Percentiles rank a stretch among this genome's conserved stretches.
Evolutionary conservation across 1,140 invertebrate species (phyloP).

Genomic region (Heliconius himera): DNA sequence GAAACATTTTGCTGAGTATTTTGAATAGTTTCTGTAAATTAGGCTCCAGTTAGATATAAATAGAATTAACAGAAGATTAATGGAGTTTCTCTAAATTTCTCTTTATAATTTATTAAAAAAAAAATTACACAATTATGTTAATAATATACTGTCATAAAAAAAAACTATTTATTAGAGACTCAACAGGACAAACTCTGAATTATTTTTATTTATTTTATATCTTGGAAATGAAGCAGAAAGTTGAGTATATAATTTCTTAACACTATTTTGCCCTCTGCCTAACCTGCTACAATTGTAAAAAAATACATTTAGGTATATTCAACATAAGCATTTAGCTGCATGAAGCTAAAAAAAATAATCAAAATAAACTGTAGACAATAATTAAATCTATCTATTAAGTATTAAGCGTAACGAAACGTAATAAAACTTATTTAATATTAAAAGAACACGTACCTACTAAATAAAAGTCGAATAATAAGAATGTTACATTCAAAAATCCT

Average conservation of each 20-base stretch:
- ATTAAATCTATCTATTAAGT: not conserved
- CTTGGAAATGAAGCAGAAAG: no score
- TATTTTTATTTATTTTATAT: no score
- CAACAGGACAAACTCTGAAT: no score
- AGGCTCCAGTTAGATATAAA: not conserved
- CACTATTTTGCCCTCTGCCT: no score
- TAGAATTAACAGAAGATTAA: not conserved
- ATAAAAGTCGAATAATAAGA: not conserved
- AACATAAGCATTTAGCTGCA: no score
- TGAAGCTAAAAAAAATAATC: no score
- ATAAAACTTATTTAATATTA: not conserved
- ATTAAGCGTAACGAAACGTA: not conserved
- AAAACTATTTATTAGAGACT: no score
- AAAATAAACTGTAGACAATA: no score
- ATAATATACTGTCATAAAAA: no score
- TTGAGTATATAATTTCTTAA: no score
- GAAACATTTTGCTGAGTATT: not conserved
- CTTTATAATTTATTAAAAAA: not conserved
- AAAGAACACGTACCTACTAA: not conserved
- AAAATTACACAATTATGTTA: not conserved
- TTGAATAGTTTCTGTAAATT: slow-evolving; percentile 1
- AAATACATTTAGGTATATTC: no score
- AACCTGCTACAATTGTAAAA: no score
- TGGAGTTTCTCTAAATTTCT: not conserved
- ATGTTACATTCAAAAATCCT: not conserved